Evolutionary conservation across 2,113 vertebrate genomes (phyloP).

Genomic region (Paedocypris sp.): DNA sequence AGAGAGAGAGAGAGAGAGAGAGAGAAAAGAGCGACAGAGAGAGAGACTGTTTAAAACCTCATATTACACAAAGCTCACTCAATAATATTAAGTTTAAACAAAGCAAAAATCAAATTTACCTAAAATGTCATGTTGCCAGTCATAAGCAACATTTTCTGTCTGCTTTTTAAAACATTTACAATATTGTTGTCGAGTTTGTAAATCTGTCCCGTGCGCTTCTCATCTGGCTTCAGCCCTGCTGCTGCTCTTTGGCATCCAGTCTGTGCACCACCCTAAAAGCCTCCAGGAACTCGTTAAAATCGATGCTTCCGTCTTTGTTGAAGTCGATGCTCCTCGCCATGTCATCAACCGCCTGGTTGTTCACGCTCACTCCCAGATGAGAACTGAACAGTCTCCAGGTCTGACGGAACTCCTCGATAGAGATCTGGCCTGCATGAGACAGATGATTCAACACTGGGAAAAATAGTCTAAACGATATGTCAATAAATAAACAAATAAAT

Average conservation of each 20-base stretch:
- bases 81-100: too few species aligned
- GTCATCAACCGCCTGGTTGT: constrained; percentile 68
- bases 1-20: too few species aligned
- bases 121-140: too few species aligned
- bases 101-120: too few species aligned
- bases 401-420: constrained; percentile 81
- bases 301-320: constrained; percentile 92
- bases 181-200: too few species aligned
- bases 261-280: constrained; percentile 87
- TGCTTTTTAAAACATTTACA: too few species aligned
- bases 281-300: constrained; percentile 92
- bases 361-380: constrained; percentile 65
- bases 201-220: background rate
- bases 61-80: too few species aligned
- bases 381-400: constrained; percentile 86
- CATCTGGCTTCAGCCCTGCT: constrained; percentile 30
- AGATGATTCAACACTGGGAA: background rate
- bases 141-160: too few species aligned
- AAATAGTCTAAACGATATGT: background rate
- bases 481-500: background rate
- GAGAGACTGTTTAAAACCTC: too few species aligned
- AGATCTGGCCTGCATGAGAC: constrained; percentile 73
- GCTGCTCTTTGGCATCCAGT: constrained; percentile 56
- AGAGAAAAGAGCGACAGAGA: too few species aligned
- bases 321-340: constrained; percentile 79